Evolutionary conservation across 2,797 vertebrate genomes (phyloP).

Genomic region (Melanotaenia trifasciata): DNA sequence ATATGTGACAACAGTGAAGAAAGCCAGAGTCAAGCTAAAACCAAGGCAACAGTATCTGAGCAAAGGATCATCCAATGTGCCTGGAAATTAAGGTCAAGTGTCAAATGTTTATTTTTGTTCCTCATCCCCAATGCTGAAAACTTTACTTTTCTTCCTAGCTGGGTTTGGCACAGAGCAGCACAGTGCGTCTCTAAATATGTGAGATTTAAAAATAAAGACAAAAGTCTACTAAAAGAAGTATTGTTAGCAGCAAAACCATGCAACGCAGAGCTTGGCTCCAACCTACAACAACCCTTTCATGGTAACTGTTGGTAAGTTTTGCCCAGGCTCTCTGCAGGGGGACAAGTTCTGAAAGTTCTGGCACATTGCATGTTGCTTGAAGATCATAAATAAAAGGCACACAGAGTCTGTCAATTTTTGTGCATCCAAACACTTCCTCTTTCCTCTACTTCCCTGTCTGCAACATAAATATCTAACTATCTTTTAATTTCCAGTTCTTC

Average conservation of each 20-base stretch:
- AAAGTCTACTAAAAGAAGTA: slow-evolving; percentile 20
- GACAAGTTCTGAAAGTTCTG: slow-evolving; percentile 48
- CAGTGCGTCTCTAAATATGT: slow-evolving; percentile 24
- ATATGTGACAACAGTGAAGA: slow-evolving; percentile 41
- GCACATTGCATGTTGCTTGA: slow-evolving; percentile 41
- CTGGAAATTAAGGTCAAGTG: slow-evolving; percentile 45
- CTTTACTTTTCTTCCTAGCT: slow-evolving; percentile 17
- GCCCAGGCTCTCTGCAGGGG: slow-evolving; percentile 46
- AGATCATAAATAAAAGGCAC: slow-evolving; percentile 55
- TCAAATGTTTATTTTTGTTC: slow-evolving; percentile 51
- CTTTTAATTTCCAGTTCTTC: slow-evolving; percentile 67
- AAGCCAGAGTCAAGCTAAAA: slow-evolving; percentile 55
- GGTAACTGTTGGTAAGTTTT: slow-evolving; percentile 55
- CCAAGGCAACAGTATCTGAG: slow-evolving; percentile 20
- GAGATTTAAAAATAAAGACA: slow-evolving; percentile 44
- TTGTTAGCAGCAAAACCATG: slow-evolving; percentile 33
- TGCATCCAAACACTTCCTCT: slow-evolving; percentile 63
- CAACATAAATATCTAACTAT: slow-evolving; percentile 62
- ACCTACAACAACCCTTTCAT: slow-evolving; percentile 43
- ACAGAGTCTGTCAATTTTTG: slow-evolving; percentile 48
- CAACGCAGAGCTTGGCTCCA: slow-evolving; percentile 51
- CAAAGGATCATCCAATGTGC: slow-evolving; percentile 39
- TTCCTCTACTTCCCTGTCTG: slow-evolving; percentile 55
- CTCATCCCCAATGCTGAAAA: slow-evolving; percentile 2
- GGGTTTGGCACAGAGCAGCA: slow-evolving; percentile 21